Conservation (phyloP, 2,888 invertebrate genomes). For the Galerucella pusilla region DNA sequence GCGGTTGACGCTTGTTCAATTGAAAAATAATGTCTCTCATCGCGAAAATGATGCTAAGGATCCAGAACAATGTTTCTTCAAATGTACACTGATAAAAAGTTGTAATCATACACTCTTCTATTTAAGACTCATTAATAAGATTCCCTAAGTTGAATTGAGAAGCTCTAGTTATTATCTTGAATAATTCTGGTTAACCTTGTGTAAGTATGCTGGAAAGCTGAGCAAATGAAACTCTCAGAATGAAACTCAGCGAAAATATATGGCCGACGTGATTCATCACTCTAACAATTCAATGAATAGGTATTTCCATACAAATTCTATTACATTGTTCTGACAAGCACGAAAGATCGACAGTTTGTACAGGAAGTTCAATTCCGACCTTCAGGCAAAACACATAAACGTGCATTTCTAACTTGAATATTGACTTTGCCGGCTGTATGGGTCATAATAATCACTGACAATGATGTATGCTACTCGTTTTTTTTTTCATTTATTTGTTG, state of each 20-base stretch:
- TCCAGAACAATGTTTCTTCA: background rate
- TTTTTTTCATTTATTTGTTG: background rate
- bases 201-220: too few relatives aligned
- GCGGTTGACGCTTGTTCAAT: background rate
- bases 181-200: too few relatives aligned
- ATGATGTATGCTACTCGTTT: background rate
- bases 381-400: slow-evolving; percentile 19
- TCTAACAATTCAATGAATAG: slow-evolving; percentile 31
- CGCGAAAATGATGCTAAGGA: background rate
- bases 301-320: slow-evolving; percentile 36
- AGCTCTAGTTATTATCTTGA: too few relatives aligned
- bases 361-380: slow-evolving; percentile 34
- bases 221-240: background rate
- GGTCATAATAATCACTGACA: background rate
- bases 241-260: background rate
- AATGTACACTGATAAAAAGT: background rate
- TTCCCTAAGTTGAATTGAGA: too few relatives aligned
- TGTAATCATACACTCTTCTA: too few relatives aligned
- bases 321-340: slow-evolving; percentile 35
- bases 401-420: slow-evolving; percentile 19
- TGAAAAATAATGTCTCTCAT: background rate
- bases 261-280: background rate
- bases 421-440: slow-evolving; percentile 6
- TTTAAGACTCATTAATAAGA: too few relatives aligned
- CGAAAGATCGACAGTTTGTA: slow-evolving; percentile 35